phyloP scores from a whole-genome alignment of 2,797 vertebrate genomes.

The Anableps anableps region DNA sequence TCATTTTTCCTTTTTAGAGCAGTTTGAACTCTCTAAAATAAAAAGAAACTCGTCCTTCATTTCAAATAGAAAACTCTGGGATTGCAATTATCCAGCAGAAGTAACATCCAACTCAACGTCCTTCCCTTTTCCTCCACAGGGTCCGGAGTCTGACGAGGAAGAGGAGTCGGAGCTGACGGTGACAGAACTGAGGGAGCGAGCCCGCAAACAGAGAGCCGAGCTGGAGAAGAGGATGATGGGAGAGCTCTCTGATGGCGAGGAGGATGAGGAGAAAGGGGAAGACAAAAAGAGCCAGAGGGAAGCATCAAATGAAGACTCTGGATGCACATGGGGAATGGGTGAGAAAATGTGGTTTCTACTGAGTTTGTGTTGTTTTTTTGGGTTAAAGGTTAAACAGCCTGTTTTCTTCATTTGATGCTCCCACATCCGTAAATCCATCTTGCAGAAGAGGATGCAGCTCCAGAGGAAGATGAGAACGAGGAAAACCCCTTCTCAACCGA shows the following conservation, averaged over 20 bases:
- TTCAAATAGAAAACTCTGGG: neutral
- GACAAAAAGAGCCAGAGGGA: conserved; percentile 43
- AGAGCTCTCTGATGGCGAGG: conserved; percentile 89
- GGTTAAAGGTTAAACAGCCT: conserved; percentile 1
- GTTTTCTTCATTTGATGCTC: neutral
- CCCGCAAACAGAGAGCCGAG: conserved; percentile 84
- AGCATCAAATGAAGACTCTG: conserved; percentile 80
- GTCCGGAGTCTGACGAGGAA: conserved; percentile 93
- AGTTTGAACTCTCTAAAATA: neutral
- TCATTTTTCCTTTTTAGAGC: neutral
- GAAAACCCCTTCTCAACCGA: conserved; percentile 97
- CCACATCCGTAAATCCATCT: conserved; percentile 1
- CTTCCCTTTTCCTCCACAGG: conserved; percentile 72
- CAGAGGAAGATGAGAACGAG: conserved; percentile 92
- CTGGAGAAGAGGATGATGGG: conserved; percentile 94
- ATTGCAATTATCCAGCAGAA: neutral
- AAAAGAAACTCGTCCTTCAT: neutral
- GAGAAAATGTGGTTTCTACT: conserved; percentile 48
- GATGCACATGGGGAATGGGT: conserved; percentile 98
- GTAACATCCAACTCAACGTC: neutral
- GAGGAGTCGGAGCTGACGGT: conserved; percentile 92
- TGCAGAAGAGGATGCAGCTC: conserved; percentile 87
- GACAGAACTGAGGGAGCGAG: conserved; percentile 88
- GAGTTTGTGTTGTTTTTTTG: neutral
- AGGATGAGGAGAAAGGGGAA: conserved; percentile 36